A percentile compares a stretch with the other conserved stretches of the same genome.
phyloP scores from a whole-genome alignment of 2,113 vertebrate genomes.

The Toxotes chatareus region DNA sequence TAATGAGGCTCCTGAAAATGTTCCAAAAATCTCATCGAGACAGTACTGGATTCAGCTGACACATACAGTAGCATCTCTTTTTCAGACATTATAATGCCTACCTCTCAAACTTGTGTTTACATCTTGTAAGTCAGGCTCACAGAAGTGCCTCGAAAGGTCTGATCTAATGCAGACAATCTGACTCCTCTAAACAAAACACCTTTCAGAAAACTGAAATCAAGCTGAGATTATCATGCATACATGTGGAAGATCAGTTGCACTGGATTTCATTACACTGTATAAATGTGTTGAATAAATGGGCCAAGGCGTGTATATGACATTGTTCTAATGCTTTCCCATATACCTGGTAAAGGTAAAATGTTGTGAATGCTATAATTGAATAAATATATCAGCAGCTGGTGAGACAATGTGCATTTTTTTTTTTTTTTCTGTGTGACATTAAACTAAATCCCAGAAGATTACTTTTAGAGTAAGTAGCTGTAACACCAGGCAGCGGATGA shows the following conservation, averaged over 20 bases:
- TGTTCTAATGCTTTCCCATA: not conserved
- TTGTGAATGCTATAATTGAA: not conserved
- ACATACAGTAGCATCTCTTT: not conserved
- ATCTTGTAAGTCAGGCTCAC: not conserved
- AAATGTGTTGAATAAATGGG: not conserved
- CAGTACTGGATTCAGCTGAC: not conserved
- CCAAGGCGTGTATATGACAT: not conserved
- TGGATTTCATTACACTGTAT: not conserved
- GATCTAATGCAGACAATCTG: not conserved
- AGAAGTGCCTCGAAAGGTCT: not conserved
- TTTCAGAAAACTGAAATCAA: not conserved
- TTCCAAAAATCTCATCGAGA: not conserved
- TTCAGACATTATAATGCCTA: not conserved
- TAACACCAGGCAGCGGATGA: not conserved
- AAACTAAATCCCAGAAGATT: not conserved
- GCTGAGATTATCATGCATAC: not conserved
- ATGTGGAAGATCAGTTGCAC: not conserved
- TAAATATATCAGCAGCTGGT: not conserved
- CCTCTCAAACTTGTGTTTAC: not conserved
- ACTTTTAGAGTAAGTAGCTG: slow-evolving; percentile 1
- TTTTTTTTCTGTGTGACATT: not conserved
- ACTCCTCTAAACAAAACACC: not conserved
- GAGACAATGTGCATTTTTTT: not conserved
- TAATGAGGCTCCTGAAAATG: not conserved
- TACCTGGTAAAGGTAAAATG: not conserved